Conservation (phyloP, 64 coral and sea anemone species). For the Pocillopora damicornis region DNA sequence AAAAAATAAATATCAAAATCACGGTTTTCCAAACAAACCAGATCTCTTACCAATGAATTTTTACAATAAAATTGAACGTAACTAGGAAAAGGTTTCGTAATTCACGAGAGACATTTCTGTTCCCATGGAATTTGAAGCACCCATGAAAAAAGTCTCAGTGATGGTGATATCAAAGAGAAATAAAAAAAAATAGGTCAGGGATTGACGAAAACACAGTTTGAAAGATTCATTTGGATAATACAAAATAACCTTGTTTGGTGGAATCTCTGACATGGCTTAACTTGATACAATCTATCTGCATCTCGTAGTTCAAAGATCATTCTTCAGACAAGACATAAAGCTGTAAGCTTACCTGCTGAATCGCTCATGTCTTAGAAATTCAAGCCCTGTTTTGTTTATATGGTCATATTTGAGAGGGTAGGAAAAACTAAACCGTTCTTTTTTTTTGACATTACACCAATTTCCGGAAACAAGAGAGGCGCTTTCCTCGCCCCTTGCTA, state of each 20-base stretch:
- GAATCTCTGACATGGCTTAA: not conserved
- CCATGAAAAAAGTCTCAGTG: not conserved
- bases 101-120: not conserved
- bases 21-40: not conserved
- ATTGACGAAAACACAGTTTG: not conserved
- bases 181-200: not conserved
- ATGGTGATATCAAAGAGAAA: not conserved
- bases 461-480: constrained; percentile 23
- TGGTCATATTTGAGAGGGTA: not conserved
- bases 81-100: not conserved
- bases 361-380: constrained; percentile 38
- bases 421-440: not conserved
- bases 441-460: not conserved
- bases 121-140: constrained; percentile 29
- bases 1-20: not conserved
- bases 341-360: constrained; percentile 20
- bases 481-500: not conserved
- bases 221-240: not conserved
- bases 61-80: not conserved
- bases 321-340: not conserved
- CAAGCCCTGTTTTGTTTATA: not conserved
- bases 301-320: constrained; percentile 17
- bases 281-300: constrained; percentile 2
- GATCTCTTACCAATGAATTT: not conserved
- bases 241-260: not conserved